Conservation (phyloP, 37 sponge, comb jelly and placozoan genomes). For the Geodia barretti region DNA sequence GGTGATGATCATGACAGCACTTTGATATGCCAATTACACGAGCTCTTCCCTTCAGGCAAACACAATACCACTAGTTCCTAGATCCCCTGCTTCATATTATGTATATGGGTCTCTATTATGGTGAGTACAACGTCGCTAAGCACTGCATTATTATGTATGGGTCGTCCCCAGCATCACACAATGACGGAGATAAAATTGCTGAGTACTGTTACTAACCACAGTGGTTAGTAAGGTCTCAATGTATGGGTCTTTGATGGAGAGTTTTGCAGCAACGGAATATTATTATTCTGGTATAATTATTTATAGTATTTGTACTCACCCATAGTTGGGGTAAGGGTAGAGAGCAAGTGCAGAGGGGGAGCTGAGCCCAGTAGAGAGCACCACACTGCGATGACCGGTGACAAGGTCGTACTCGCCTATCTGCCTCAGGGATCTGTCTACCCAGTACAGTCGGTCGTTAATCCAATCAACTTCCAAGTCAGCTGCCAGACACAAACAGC, state of each 20-base stretch:
- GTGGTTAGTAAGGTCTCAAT: too few species aligned
- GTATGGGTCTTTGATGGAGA: too few species aligned
- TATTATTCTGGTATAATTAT: too few species aligned
- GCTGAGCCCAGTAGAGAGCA: neutral
- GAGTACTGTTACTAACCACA: too few species aligned
- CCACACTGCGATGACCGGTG: neutral
- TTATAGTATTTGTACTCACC: too few species aligned
- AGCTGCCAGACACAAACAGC: neutral
- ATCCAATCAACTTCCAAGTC: conserved; percentile 56
- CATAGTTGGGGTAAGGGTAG: conserved; percentile 43
- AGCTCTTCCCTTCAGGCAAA: neutral
- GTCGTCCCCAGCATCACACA: too few species aligned
- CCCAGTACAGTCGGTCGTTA: conserved; percentile 38
- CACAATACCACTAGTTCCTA: neutral
- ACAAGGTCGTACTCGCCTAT: conserved; percentile 37
- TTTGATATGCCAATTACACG: neutral
- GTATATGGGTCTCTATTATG: neutral
- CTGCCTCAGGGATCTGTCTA: neutral
- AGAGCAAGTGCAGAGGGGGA: conserved; percentile 2
- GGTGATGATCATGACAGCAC: conserved; percentile 11
- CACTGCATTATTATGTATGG: neutral
- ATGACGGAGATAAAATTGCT: too few species aligned
- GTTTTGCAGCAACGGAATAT: too few species aligned
- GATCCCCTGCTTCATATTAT: neutral
- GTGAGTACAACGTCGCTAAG: too few species aligned